Evolutionary conservation across 2,113 vertebrate species (phyloP).

Genomic region (Neopipo cinnamomea): DNA sequence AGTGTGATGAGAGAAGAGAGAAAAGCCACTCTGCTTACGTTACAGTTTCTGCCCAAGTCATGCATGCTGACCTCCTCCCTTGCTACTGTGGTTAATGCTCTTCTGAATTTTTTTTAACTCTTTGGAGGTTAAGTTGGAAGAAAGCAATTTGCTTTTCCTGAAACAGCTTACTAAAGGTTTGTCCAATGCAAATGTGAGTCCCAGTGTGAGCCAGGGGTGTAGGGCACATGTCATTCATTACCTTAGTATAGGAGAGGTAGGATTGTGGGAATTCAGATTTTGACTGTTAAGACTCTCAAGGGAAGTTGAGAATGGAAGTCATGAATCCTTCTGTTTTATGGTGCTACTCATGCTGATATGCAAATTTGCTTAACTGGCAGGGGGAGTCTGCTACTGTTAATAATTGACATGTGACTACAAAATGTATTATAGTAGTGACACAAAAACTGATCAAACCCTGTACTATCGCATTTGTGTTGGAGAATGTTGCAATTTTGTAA

Average conservation of each 20-base stretch:
- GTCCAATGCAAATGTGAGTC: background rate
- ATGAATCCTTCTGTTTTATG: background rate
- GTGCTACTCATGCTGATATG: background rate
- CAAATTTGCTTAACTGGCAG: background rate
- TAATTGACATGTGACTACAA: background rate
- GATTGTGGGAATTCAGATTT: background rate
- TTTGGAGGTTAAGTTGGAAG: background rate
- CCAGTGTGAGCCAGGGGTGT: fast-evolving
- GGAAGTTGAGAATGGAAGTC: background rate
- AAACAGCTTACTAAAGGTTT: background rate
- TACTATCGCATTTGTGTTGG: background rate
- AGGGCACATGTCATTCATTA: background rate
- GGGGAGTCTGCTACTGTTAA: background rate
- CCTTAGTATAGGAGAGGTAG: background rate
- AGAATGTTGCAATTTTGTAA: background rate
- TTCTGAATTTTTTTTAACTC: background rate
- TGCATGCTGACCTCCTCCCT: background rate
- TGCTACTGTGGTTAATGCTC: background rate
- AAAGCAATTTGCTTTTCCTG: background rate
- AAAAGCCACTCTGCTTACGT: background rate
- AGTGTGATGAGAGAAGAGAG: slow-evolving; percentile 12
- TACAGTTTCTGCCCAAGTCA: background rate
- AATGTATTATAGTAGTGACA: background rate
- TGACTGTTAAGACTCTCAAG: background rate
- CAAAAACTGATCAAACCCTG: background rate